Evolutionary conservation across 2,888 invertebrate genomes (phyloP).

Genomic region (Pachliopta kotzebuea): DNA sequence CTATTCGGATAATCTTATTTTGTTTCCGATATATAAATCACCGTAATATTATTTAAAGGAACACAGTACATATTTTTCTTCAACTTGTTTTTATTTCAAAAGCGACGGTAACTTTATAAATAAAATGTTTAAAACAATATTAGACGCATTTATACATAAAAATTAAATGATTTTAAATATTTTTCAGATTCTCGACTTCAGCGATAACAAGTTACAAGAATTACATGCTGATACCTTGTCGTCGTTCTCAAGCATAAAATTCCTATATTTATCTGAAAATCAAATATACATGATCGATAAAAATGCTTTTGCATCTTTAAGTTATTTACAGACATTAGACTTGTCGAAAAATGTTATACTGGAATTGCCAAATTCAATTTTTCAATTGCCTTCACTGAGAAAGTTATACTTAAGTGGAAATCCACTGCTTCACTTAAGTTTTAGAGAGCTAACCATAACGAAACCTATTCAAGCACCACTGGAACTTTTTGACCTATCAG

Average conservation of each 20-base stretch:
- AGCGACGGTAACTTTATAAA: too few species aligned
- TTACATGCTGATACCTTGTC: slow-evolving; percentile 72
- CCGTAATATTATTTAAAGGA: too few species aligned
- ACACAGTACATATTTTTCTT: too few species aligned
- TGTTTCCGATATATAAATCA: too few species aligned
- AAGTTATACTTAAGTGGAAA: slow-evolving; percentile 82
- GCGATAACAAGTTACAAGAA: slow-evolving; percentile 77
- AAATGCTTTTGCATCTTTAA: slow-evolving; percentile 71
- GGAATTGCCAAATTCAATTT: slow-evolving; percentile 69
- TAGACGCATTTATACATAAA: neutral
- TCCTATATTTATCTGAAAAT: slow-evolving; percentile 80
- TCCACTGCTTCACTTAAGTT: slow-evolving; percentile 60
- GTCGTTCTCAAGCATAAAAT: slow-evolving; percentile 73
- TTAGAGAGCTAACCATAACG: slow-evolving; percentile 55
- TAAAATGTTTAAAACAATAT: too few species aligned
- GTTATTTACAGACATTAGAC: slow-evolving; percentile 77
- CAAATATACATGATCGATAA: slow-evolving; percentile 77
- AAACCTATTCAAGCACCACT: slow-evolving; percentile 81
- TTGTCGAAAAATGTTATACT: slow-evolving; percentile 77
- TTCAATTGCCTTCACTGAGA: slow-evolving; percentile 81
- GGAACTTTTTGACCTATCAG: slow-evolving; percentile 80
- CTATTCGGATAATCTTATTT: too few species aligned
- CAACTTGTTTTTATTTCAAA: too few species aligned
- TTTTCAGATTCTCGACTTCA: slow-evolving; percentile 80
- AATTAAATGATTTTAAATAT: neutral